Evolutionary conservation across 2,888 invertebrate genomes (phyloP), one percentile per base, ranked within the genome.

Genomic region (Dolichomitus sp.): DNA sequence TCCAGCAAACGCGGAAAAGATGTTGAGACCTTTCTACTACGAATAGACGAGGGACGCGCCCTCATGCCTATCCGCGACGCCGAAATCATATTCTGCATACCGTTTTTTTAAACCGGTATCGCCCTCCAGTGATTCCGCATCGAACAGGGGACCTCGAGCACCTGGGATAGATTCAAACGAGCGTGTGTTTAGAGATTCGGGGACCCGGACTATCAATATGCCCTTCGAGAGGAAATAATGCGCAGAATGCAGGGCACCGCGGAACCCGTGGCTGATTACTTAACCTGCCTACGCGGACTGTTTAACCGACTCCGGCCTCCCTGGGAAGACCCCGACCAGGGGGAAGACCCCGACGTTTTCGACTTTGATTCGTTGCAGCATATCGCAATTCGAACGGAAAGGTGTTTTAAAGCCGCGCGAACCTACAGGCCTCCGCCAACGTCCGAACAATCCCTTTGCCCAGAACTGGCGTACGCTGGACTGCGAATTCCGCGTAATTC

Each of bases 101-200:
- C 79, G 33, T 78, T 79, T 12, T 79, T 79, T 42, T 40, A 73
- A 0, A 68, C 45, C 14, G 79, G 79, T 1, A 27, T 79, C 3
- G 72, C 79, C 1, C 30, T 79, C 0, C 72, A 57, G 12, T 79
- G 79, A 66, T 79, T 66, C 33, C 45, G 45, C 0, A 45, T 27
- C 45, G 65, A 65, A 14, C 45, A 27, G 1, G 30, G 14, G 2
- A 27, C 4, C n/a, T 57, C 30, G 30, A 27, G 19, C 30, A 57
- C 57, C 30, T 57, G 57, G 57, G 5, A 30, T 0, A 30, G 30
- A 0, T 57, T 57, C 3, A 30, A 30, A n/a, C 9, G n/a, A 11
- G 78, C 66, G 3, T n/a, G n/a, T n/a, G n/a, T n/a, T n/a, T n/a
- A n/a, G n/a, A n/a, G n/a, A n/a, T n/a, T n/a, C n/a, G n/a, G n/a